Conservation (phyloP, 2,797 vertebrate species). For the Intellagama lesueurii region DNA sequence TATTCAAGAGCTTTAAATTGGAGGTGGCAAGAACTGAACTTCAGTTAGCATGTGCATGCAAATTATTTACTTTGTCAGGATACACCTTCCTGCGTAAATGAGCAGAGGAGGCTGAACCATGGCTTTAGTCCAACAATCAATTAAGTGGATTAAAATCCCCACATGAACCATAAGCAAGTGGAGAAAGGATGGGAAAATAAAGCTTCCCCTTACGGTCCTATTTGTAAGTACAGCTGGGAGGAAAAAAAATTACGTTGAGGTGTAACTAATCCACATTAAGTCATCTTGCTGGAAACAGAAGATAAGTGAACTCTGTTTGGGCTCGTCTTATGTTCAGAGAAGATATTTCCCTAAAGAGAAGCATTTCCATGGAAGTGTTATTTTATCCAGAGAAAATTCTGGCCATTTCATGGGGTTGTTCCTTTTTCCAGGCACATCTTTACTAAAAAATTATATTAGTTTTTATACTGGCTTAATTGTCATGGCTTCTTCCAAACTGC, state of each 20-base stretch:
- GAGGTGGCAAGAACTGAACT: not conserved
- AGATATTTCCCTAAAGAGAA: not conserved
- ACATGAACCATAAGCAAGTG: not conserved
- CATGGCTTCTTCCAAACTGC: not conserved
- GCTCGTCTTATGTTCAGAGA: not conserved
- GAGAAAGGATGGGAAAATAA: not conserved
- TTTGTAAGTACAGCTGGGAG: not conserved
- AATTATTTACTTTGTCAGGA: not conserved
- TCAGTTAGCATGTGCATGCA: not conserved
- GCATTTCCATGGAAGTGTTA: not conserved
- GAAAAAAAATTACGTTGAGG: not conserved
- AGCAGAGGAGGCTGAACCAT: not conserved
- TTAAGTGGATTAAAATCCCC: not conserved
- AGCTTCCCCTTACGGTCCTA: not conserved
- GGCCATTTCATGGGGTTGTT: not conserved
- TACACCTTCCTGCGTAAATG: not conserved
- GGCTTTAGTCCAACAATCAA: not conserved
- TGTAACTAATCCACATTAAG: conserved; percentile 12
- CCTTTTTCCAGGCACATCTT: too few species aligned
- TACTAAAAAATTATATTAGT: too few species aligned
- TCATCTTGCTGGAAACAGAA: not conserved
- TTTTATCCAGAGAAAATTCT: not conserved
- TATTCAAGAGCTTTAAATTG: not conserved
- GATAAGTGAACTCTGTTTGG: not conserved
- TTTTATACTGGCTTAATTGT: not conserved